Evolutionary conservation across 2,888 invertebrate species (phyloP), one percentile per base, ranked within the genome.

Genomic region (Andrena trimmerana): DNA sequence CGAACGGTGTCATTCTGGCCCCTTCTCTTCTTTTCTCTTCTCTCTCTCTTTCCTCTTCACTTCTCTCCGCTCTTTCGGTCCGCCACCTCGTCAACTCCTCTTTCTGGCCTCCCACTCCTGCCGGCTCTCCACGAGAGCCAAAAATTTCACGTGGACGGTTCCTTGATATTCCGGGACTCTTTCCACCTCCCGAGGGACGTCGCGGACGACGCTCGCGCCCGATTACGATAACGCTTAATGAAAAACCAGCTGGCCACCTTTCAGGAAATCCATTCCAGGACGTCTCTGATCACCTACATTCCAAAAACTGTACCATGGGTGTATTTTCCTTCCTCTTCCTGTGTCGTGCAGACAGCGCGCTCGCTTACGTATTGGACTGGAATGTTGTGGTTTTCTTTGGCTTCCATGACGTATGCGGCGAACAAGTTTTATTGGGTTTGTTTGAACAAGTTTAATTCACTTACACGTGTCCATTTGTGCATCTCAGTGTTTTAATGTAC

Each of bases 1-100:
- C 71, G 70, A 82, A 75, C 82, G 71, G 82, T 82, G 82, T 82
- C 82, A 82, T 82, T 74, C 81, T 54, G 60, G 27, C 70, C 69
- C 77, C 77, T 52, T 71, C 60, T 74, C 66, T 72, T 50, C 66
- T 70, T 50, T 62, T 20, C 69, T 63, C 42, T 20, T 36, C 69
- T 20, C 27, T 33, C 52, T n/a, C 31, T 16, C 36, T 48, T 57
- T 48, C 66, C 36, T 29, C 33, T n/a, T 20, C 54, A 50, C 27
- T 36, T 36, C 7, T 27, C 2, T 24, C 52, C 13, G 13, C 16
- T 52, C 60, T 24, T 36, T 8, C 66, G 2, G 8, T 10, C 24
- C 60, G 60, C 27, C 20, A 65, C 52, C 59, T 48, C 70, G n/a
- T 70, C 66, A 60, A 66, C 59, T 66, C 42, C 65, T 62, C 81